Base-by-base conservation (phyloP, 2,797 vertebrate genomes). In the Clarias platycephalus region DNA sequence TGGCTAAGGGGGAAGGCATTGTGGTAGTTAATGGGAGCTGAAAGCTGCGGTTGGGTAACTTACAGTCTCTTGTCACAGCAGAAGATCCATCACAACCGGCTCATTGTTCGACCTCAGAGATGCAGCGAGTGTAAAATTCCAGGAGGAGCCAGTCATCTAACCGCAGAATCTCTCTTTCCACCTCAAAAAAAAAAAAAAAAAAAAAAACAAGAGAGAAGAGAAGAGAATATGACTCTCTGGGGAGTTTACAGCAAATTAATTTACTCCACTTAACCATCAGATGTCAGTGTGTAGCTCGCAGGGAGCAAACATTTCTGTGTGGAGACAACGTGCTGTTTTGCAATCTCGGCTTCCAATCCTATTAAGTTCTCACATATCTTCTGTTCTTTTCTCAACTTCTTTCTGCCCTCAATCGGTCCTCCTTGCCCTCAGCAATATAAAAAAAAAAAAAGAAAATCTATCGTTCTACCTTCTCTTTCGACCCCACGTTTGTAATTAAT, bases 211-310 rank as follows among this genome's bases (percentile, higher is more conserved):
- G 20, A 37, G 22, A n/a, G 5, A 53, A 44, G 22, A 31, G 16
- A 10, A 28, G 55, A 40, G 57, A 72, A 72, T 75, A 49, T 31
- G 70, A 83, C 58, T 83, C 71, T 66, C 82, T 63, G 24, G 62
- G 81, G 76, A 88, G 80, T 83, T n/a, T 74, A 62, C 68, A 58
- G 76, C 87, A 89, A 91, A 92, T 92, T 88, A 89, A 92, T 93
- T 90, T 91, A 90, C 88, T 88, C 82, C 78, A 84, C 89, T 90
- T 91, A 92, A 89, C 90, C 91, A 91, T 92, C 90, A 92, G 90
- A 91, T 93, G 91, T 92, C 92, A 93, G 91, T 88, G 89, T 90
- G 85, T 90, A 90, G 89, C 90, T 91, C 84, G 85, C 55, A 60
- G 79, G 70, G 81, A 84, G 80, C 16, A 26, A 49, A 20, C 37